Base-by-base conservation (phyloP, 2,797 vertebrate genomes). In the Cyclopterus lumpus region DNA sequence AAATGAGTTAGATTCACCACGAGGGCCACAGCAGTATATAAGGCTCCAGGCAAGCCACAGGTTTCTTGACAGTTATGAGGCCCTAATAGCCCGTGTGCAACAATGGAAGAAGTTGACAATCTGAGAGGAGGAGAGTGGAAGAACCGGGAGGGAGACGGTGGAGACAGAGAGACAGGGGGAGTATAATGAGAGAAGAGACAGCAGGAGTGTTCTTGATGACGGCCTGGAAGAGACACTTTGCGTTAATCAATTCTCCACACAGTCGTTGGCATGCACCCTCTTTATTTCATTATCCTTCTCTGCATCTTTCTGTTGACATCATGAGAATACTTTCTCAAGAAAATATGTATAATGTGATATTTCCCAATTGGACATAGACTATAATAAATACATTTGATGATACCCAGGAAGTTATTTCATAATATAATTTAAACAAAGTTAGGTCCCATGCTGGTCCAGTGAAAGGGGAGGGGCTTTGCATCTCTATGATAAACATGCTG, bases 31-130 rank as follows among this genome's bases (percentile, higher is more conserved):
- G 78, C 81, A 55, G 74, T 83, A 72, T 69, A 84, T 59, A 79
- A 80, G 73, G 88, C 93, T 93, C 70, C 79, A 87, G 89, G 90
- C 85, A 67, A 93, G 75, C 89, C 85, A 88, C 76, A 73, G 83
- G 75, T 91, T 83, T 83, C 77, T 60, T 90, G 91, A 91, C 90
- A 92, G 89, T 84, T 92, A 84, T 72, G 64, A 86, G 81, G 69
- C 61, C 79, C 81, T 90, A 91, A 92, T 88, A 88, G 88, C 54
- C 75, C 57, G 40, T 70, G 82, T 80, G 80, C 74, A 87, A 75
- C 82, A 84, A 84, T 88, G 68, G 55, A 84, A 61, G 84, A 75
- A 55, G 82, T 62, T 78, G 86, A 85, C 87, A 86, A 74, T 79
- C 12, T 44, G 34, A 15, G 53, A 79, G 68, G 67, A 73, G 76